phyloP scores from a whole-genome alignment of 2,888 invertebrate species.

The Piscicola geometra region DNA sequence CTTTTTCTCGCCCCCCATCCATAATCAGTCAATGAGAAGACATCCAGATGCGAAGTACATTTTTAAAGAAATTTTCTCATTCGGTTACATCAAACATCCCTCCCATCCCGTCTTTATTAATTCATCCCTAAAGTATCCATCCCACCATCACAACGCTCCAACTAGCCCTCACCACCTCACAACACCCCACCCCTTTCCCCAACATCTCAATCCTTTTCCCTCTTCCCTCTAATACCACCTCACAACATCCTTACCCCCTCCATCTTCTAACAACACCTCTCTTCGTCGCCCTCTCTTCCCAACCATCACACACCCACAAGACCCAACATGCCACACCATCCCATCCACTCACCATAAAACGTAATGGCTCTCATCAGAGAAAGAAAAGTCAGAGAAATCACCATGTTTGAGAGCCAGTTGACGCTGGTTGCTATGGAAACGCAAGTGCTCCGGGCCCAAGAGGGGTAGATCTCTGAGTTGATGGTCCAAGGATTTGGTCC shows the following conservation, averaged over 20 bases:
- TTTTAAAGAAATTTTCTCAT: too few species aligned
- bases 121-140: too few species aligned
- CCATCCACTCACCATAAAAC: constrained; percentile 54
- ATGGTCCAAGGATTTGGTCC: constrained; percentile 61
- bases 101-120: too few species aligned
- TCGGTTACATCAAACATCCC: too few species aligned
- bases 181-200: too few species aligned
- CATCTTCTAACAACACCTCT: neutral
- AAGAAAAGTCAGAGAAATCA: constrained; percentile 61
- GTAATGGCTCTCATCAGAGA: constrained; percentile 56
- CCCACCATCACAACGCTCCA: too few species aligned
- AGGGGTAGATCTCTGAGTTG: constrained; percentile 61
- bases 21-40: too few species aligned
- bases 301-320: too few species aligned
- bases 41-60: too few species aligned
- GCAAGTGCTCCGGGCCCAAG: constrained; percentile 60
- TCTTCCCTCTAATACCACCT: neutral
- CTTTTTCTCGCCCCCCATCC: too few species aligned
- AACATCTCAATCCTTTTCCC: too few species aligned
- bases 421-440: constrained; percentile 56
- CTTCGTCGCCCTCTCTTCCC: neutral
- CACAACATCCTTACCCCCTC: neutral
- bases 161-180: too few species aligned
- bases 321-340: neutral
- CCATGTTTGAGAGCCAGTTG: constrained; percentile 60